Percentiles rank a stretch among this genome's conserved stretches.
Evolutionary conservation across 2,797 vertebrate genomes (phyloP).

Genomic region (Craterocephalus amniculus): DNA sequence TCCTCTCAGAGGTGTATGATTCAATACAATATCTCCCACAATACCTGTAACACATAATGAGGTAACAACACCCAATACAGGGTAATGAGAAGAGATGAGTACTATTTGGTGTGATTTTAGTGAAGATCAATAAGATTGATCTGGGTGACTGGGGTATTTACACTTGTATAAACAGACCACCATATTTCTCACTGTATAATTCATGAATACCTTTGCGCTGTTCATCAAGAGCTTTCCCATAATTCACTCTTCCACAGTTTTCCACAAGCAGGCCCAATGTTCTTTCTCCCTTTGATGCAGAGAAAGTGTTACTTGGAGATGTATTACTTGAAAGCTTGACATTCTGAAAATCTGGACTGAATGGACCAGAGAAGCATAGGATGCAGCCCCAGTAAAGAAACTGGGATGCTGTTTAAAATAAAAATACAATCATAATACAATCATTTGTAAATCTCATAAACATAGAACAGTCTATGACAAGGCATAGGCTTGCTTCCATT

Average conservation of each 20-base stretch:
- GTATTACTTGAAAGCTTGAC: background rate
- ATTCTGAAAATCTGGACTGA: background rate
- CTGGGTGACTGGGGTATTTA: background rate
- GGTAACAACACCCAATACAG: background rate
- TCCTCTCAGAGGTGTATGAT: slow-evolving; percentile 86
- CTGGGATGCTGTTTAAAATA: background rate
- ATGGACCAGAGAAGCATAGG: background rate
- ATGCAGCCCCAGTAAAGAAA: background rate
- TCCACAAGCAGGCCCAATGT: slow-evolving; percentile 89
- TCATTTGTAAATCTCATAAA: too few relatives aligned
- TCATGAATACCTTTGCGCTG: slow-evolving; percentile 90
- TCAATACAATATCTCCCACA: slow-evolving; percentile 88
- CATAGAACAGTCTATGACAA: too few relatives aligned
- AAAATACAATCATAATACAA: too few relatives aligned
- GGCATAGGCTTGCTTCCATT: too few relatives aligned
- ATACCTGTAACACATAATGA: slow-evolving; percentile 80
- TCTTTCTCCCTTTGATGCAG: slow-evolving; percentile 81
- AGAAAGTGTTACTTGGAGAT: background rate
- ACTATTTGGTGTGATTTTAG: too few relatives aligned
- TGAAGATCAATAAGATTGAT: background rate
- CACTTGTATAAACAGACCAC: background rate
- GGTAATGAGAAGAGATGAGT: background rate
- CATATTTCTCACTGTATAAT: background rate
- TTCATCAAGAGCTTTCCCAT: slow-evolving; percentile 85
- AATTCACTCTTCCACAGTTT: slow-evolving; percentile 94